These are phyloP conservation scores for Clanis bilineata DNA, from an alignment of 2,888 invertebrate species.

Conservation along the genomic window DNA sequence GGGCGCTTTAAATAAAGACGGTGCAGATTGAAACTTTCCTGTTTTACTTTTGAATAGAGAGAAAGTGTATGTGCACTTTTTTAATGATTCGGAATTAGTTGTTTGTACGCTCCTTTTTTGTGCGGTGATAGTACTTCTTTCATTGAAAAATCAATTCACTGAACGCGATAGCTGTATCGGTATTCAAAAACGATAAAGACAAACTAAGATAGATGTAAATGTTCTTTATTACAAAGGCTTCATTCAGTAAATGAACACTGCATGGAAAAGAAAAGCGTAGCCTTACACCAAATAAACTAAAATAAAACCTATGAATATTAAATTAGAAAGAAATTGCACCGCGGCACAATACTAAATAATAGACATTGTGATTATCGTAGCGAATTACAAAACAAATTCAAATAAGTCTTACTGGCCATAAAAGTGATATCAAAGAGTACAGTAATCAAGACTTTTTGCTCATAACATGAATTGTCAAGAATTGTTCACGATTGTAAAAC, in stretches of 20 bases:
- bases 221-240: not conserved
- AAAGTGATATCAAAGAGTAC: not conserved
- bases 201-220: not conserved
- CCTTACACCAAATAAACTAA: not conserved
- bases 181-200: not conserved
- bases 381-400: not conserved
- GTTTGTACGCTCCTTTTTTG: not conserved
- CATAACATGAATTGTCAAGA: constrained; percentile 20
- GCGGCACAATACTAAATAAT: not conserved
- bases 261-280: not conserved
- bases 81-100: not conserved
- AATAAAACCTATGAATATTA: not conserved
- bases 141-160: not conserved
- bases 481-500: constrained; percentile 33
- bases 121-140: not conserved
- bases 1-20: constrained; percentile 4
- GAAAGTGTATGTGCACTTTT: not conserved
- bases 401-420: not conserved
- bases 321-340: not conserved
- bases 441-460: not conserved
- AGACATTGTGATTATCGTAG: not conserved
- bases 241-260: not conserved
- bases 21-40: constrained; percentile 21
- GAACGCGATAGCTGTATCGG: not conserved
- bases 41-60: not conserved